phyloP scores from a whole-genome alignment of 2,113 vertebrate species.

The Oreochromis tanganicae region DNA sequence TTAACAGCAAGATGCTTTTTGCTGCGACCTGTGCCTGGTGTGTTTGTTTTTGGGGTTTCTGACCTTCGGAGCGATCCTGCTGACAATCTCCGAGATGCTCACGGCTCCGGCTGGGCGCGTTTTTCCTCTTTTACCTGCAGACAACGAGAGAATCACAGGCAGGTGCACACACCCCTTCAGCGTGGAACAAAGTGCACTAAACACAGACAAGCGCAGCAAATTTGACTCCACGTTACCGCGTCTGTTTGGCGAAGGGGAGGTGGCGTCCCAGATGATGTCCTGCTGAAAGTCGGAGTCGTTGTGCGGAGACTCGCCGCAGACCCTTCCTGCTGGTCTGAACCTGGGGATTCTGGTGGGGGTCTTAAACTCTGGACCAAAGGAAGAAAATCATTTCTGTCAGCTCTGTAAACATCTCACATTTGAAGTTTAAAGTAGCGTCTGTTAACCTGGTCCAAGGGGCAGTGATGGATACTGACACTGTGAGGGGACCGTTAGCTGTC shows the following conservation, averaged over 20 bases:
- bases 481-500: background rate
- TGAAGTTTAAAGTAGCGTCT: background rate
- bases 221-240: background rate
- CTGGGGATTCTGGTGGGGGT: conserved; percentile 57
- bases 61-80: conserved; percentile 93
- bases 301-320: conserved; percentile 57
- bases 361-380: conserved; percentile 49
- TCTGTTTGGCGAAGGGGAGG: conserved; percentile 56
- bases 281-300: conserved; percentile 65
- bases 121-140: conserved; percentile 72
- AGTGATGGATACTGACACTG: background rate
- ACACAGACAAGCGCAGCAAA: no score
- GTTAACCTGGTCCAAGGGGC: background rate
- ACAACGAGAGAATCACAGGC: background rate
- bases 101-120: conserved; percentile 56
- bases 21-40: rapidly evolving
- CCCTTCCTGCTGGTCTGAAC: background rate
- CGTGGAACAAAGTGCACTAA: background rate
- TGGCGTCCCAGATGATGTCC: conserved; percentile 75
- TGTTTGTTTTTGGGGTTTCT: background rate
- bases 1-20: background rate
- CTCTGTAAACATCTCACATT: background rate
- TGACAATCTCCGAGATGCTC: conserved; percentile 90
- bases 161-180: background rate
- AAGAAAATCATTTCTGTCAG: background rate